These are phyloP conservation scores for Alethe diademata DNA, from an alignment of 2,113 vertebrate genomes.

Conservation along the genomic window DNA sequence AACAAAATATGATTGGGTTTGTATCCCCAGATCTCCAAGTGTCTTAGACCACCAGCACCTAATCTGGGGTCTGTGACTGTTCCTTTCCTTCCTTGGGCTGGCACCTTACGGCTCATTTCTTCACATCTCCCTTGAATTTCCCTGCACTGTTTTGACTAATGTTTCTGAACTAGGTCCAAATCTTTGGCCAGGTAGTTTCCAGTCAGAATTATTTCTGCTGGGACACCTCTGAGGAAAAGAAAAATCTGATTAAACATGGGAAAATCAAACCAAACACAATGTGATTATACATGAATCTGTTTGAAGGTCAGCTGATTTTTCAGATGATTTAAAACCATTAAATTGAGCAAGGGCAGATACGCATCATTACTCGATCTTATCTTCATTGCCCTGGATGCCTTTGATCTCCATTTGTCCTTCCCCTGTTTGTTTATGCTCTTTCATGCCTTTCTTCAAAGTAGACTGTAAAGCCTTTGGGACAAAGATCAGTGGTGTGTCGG, in stretches of 20 bases:
- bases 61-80: not conserved
- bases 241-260: not conserved
- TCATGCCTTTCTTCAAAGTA: not conserved
- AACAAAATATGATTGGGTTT: not conserved
- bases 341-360: not conserved
- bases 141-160: not conserved
- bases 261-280: not conserved
- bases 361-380: not conserved
- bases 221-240: not conserved
- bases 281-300: not conserved
- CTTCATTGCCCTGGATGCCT: not conserved
- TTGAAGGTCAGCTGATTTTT: constrained; percentile 11
- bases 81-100: not conserved
- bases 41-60: not conserved
- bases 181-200: not conserved
- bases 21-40: not conserved
- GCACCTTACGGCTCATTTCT: not conserved
- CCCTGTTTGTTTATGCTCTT: not conserved
- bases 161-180: not conserved
- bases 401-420: constrained; percentile 13
- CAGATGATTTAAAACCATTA: not conserved
- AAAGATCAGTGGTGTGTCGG: not conserved
- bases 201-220: not conserved
- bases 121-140: not conserved
- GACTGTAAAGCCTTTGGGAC: not conserved